phyloP scores from a whole-genome alignment of 2,113 vertebrate species.

The Anguilla japonica region DNA sequence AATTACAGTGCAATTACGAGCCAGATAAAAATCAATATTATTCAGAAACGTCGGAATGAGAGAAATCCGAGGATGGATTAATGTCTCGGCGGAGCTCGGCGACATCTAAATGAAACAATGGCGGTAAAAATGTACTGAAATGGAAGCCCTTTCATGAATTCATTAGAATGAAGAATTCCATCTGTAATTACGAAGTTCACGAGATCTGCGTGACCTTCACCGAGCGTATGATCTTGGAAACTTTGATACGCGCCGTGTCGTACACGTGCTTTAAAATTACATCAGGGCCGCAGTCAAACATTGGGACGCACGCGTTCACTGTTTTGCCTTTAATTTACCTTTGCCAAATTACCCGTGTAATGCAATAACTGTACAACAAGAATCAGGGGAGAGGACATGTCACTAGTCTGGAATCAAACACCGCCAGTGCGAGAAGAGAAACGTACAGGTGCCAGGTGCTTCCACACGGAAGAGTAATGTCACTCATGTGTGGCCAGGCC shows the following conservation, averaged over 20 bases:
- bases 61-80: conserved; percentile 49
- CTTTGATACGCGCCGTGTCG: neutral
- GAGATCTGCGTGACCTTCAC: conserved; percentile 64
- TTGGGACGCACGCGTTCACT: neutral
- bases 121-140: conserved; percentile 46
- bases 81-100: conserved; percentile 64
- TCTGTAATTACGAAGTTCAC: conserved; percentile 63
- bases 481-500: neutral
- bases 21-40: conserved; percentile 67
- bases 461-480: neutral
- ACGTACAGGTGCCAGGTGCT: neutral
- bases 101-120: conserved; percentile 64
- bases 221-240: conserved; percentile 1
- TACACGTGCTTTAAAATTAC: neutral
- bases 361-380: neutral
- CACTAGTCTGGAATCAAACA: neutral
- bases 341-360: neutral
- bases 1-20: conserved; percentile 71
- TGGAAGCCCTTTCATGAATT: conserved; percentile 64
- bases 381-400: neutral
- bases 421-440: neutral
- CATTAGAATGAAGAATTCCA: conserved; percentile 59
- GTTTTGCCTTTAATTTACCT: neutral
- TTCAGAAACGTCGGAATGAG: conserved; percentile 47
- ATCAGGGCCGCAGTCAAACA: neutral